phyloP scores from a whole-genome alignment of 2,113 vertebrate species.

The Leiothrix lutea region DNA sequence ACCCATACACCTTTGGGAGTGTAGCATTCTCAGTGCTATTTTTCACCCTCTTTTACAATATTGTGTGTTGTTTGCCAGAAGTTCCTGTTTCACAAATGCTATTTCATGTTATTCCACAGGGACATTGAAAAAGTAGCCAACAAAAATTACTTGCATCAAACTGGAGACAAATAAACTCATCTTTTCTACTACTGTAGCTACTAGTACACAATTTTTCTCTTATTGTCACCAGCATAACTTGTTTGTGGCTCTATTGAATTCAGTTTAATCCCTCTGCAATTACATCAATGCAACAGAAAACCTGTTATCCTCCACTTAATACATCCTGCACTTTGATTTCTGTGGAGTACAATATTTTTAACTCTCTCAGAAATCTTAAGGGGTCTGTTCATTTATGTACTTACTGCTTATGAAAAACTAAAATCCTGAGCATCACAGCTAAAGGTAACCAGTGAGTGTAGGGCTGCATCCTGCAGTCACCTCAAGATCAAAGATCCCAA shows the following conservation, averaged over 20 bases:
- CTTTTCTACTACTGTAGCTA: background rate
- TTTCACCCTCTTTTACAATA: background rate
- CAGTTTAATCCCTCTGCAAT: background rate
- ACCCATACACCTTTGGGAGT: background rate
- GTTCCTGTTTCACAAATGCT: conserved; percentile 1
- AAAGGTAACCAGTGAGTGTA: background rate
- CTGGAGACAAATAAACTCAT: background rate
- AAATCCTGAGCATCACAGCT: background rate
- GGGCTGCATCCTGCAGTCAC: background rate
- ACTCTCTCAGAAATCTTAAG: background rate
- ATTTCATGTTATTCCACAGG: background rate
- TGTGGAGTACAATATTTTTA: background rate
- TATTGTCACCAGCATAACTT: background rate
- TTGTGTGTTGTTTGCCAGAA: background rate
- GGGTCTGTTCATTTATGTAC: background rate
- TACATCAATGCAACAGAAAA: background rate
- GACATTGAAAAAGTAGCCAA: background rate
- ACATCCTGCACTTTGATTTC: background rate
- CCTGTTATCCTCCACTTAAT: background rate
- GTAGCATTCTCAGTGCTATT: background rate
- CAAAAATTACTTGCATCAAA: background rate
- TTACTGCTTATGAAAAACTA: background rate
- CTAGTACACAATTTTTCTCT: background rate
- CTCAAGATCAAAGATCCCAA: background rate
- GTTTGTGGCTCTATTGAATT: background rate